Evolutionary conservation across 1,140 invertebrate species (phyloP), one percentile per base, ranked within the genome.

Genomic region (Vollenhovia emeryi): DNA sequence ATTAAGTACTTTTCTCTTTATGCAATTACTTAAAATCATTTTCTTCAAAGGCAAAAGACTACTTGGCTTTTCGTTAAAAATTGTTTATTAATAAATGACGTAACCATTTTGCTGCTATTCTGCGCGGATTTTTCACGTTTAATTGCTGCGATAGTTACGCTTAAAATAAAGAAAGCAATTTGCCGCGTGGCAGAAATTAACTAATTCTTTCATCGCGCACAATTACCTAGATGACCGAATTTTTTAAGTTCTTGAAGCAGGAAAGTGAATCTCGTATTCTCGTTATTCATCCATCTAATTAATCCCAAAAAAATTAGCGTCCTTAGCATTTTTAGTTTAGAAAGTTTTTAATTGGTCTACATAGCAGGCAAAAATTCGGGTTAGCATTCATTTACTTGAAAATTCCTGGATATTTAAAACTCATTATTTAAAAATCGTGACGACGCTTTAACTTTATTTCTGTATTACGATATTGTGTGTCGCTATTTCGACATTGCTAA

Each of bases 101-200:
- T 76, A 45, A 75, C 18, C 15, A 15, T 74, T 15, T 57, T 11
- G 18, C 18, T 43, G 7, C n/a, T 30, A n/a, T 24, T 43, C 59
- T n/a, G 24, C 40, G 18, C 3, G 11, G 36, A 76, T 76, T 59
- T 59, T 59, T 76, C 36, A 43, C 18, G 11, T 21, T 76, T 62
- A 75, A 75, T 62, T 76, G 30, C 24, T 48, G n/a, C 27, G 40
- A 45, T 43, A 76, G 27, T 76, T 45, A 33, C 27, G 18, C 13
- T 60, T n/a, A 45, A 62, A 76, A 48, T 9, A 48, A 45, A 21
- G 15, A 43, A 43, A 45, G 40, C 57, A 30, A 76, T 76, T 76
- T 76, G 9, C 18, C 27, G 27, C 57, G 18, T 43, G 13, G 27
- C 21, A 45, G 55, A 43, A 43, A 62, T 76, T 76, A 76, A 60